These are phyloP conservation scores for Eugnorisma glareosa DNA, from an alignment of 2,888 invertebrate species.

Conservation along the genomic window DNA sequence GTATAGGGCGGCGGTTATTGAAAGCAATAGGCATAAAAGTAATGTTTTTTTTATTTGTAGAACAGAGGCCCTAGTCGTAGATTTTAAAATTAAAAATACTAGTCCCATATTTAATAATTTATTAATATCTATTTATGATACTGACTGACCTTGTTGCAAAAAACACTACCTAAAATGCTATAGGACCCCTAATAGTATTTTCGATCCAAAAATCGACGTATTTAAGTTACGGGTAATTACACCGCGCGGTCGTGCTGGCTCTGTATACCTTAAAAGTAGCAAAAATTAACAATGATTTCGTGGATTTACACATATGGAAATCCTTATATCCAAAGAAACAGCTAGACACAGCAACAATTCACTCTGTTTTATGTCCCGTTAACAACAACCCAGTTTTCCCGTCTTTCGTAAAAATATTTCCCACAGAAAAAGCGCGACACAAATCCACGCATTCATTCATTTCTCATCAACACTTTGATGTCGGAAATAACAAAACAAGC, in stretches of 20 bases:
- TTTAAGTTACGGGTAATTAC: too few species aligned
- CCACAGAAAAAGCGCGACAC: constrained; percentile 44
- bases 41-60: neutral
- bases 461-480: constrained; percentile 57
- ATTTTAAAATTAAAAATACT: too few species aligned
- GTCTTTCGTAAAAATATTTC: constrained; percentile 34
- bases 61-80: too few species aligned
- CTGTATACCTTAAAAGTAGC: too few species aligned
- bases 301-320: neutral
- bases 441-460: constrained; percentile 49
- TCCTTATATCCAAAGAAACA: neutral
- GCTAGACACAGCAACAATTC: neutral
- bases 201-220: too few species aligned
- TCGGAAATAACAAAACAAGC: constrained; percentile 54
- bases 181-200: too few species aligned
- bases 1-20: constrained; percentile 42
- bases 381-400: constrained; percentile 21
- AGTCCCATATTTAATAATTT: too few species aligned
- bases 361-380: neutral
- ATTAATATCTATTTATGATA: too few species aligned
- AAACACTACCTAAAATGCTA: too few species aligned
- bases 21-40: constrained; percentile 31
- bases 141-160: too few species aligned
- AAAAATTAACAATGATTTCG: neutral
- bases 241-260: too few species aligned